A percentile compares a stretch with the other conserved stretches of the same genome.
Evolutionary conservation across 92 coral and sea anemone genomes (phyloP).

Genomic region (Porites divaricata): DNA sequence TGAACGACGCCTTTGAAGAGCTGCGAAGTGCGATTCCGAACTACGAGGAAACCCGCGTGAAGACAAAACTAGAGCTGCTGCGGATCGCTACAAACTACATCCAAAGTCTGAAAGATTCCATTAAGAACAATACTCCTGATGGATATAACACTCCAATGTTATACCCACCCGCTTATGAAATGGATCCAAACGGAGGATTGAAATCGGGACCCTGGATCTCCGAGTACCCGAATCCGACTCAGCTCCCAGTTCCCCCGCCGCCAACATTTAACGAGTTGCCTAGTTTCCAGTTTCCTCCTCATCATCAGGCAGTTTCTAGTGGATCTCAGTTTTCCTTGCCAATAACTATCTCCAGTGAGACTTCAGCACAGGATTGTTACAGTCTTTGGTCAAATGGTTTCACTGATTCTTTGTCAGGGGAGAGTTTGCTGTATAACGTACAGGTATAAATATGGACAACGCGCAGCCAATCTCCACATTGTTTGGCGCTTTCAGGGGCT

Average conservation of each 20-base stretch:
- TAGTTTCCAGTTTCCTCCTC: conserved; percentile 33
- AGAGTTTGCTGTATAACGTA: conserved; percentile 26
- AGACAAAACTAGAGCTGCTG: conserved; percentile 64
- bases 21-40: conserved; percentile 59
- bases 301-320: not conserved
- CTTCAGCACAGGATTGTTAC: conserved; percentile 23
- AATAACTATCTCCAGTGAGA: conserved; percentile 7
- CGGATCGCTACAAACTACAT: conserved; percentile 69
- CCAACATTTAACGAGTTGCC: conserved; percentile 33
- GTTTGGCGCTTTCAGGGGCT: too few relatives aligned
- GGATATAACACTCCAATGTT: conserved; percentile 11
- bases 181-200: not conserved
- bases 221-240: conserved; percentile 29
- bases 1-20: conserved; percentile 74
- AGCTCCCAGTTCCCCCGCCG: conserved; percentile 42
- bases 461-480: too few relatives aligned
- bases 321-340: conserved; percentile 17
- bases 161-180: conserved; percentile 24
- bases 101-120: conserved; percentile 45
- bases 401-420: conserved; percentile 28
- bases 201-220: conserved; percentile 2
- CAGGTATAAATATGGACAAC: conserved; percentile 10
- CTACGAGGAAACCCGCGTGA: conserved; percentile 57
- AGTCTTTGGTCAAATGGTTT: conserved; percentile 26
- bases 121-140: conserved; percentile 14